Conservation (phyloP, 2,113 vertebrate species). For the Pardalotus punctatus region DNA sequence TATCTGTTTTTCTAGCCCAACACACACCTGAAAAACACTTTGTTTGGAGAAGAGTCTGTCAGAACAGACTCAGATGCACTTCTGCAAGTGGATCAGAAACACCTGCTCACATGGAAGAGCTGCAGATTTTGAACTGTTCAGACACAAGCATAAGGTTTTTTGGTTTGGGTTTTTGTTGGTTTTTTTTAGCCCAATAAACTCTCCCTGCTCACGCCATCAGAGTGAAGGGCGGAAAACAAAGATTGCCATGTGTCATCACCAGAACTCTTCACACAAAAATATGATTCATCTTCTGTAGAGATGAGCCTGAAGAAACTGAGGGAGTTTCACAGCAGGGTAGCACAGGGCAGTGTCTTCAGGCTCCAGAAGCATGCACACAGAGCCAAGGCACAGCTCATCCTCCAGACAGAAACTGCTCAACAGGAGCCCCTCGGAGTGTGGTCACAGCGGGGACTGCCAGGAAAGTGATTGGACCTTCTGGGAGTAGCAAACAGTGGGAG, state of each 20-base stretch:
- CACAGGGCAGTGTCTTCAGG: not conserved
- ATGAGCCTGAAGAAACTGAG: not conserved
- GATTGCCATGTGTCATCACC: not conserved
- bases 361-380: fast-evolving
- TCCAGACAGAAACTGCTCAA: not conserved
- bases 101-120: not conserved
- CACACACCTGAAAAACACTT: not conserved
- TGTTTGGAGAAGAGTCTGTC: not conserved
- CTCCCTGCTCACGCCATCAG: not conserved
- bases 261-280: not conserved
- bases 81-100: not conserved
- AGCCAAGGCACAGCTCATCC: not conserved
- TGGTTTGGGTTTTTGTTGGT: too few relatives aligned
- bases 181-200: not conserved
- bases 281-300: not conserved
- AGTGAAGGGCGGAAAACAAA: not conserved
- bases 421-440: fast-evolving
- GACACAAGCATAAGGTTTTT: not conserved
- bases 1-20: not conserved
- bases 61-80: not conserved
- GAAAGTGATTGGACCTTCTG: not conserved
- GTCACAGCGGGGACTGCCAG: fast-evolving
- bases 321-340: not conserved
- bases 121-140: not conserved
- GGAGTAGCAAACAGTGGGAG: fast-evolving